Percentiles rank a stretch among this genome's conserved stretches.
phyloP scores from a whole-genome alignment of 1,140 invertebrate genomes.

The Chironomus striatipennis region DNA sequence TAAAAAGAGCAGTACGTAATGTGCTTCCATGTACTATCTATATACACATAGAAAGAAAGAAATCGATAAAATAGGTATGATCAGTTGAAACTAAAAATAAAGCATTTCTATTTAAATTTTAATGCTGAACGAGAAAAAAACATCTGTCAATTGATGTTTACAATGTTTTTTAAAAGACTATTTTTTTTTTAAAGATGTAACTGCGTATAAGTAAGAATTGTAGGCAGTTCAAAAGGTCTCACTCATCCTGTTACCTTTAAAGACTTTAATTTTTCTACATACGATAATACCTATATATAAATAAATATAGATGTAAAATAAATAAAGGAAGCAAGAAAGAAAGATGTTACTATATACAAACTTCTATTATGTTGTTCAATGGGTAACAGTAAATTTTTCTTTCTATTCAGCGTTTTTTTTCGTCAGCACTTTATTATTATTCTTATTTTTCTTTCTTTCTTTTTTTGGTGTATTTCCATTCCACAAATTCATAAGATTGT shows the following conservation, averaged over 20 bases:
- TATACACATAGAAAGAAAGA: background rate
- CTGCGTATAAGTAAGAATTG: no score
- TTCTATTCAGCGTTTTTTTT: constrained; percentile 1
- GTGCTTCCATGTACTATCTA: background rate
- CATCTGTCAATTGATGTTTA: background rate
- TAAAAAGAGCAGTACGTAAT: background rate
- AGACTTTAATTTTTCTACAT: no score
- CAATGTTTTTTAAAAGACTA: background rate
- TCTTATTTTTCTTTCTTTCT: constrained; percentile 18
- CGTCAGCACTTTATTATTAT: background rate
- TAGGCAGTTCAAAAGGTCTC: no score
- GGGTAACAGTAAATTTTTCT: background rate
- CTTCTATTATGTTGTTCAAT: background rate
- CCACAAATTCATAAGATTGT: constrained; percentile 21
- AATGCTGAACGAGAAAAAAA: no score
- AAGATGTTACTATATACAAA: no score
- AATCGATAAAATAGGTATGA: constrained; percentile 10
- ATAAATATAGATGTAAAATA: no score
- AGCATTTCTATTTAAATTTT: no score
- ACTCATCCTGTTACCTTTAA: no score
- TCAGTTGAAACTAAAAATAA: no score
- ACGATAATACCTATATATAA: no score
- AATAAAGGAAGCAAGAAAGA: no score
- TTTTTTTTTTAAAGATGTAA: no score
- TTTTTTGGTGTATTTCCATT: constrained; percentile 16